Evolutionary conservation across 2,797 vertebrate species (phyloP).

Genomic region (Cygnus olor): DNA sequence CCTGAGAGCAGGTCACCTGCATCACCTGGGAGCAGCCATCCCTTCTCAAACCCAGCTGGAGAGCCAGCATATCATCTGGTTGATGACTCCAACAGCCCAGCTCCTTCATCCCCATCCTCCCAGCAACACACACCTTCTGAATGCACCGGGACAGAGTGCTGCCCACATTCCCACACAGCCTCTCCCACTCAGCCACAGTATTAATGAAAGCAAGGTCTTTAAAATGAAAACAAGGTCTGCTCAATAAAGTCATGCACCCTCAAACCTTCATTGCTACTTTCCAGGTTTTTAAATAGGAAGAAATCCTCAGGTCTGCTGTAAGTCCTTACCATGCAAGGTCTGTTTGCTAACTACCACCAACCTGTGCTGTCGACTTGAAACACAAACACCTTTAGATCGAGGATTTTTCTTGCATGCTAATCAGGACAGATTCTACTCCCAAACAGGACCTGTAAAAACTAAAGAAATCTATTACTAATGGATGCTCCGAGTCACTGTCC

Average conservation of each 20-base stretch:
- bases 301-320: not conserved
- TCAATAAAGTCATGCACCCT: not conserved
- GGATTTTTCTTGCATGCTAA: fast-evolving
- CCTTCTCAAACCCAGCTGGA: not conserved
- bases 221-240: not conserved
- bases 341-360: not conserved
- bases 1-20: too few relatives aligned
- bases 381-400: not conserved
- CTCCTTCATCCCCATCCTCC: not conserved
- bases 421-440: not conserved
- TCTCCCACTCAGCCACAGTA: not conserved
- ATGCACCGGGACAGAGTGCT: fast-evolving
- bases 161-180: not conserved
- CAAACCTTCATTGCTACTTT: not conserved
- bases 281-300: not conserved
- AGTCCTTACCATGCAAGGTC: not conserved
- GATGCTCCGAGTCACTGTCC: not conserved
- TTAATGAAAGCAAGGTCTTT: not conserved
- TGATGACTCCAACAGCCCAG: not conserved
- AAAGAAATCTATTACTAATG: not conserved
- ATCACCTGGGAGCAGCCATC: not conserved
- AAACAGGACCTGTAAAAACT: not conserved
- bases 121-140: not conserved
- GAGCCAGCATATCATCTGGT: not conserved
- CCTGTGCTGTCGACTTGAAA: not conserved